These are phyloP conservation scores for Aspidiotus rigidus DNA, from an alignment of 2,888 invertebrate genomes.

Conservation along the genomic window DNA sequence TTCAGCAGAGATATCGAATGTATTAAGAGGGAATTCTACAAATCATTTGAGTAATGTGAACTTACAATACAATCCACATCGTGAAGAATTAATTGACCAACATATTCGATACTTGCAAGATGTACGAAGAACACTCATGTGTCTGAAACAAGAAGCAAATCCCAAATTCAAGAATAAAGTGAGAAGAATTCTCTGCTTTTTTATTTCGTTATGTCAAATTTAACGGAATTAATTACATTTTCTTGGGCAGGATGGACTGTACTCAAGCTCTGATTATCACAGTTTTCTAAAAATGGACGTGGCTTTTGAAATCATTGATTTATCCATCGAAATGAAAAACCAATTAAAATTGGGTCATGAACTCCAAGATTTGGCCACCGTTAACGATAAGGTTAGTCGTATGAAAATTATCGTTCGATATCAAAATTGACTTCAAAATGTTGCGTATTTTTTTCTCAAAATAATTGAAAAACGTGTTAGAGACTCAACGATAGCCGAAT, in stretches of 20 bases:
- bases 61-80: neutral
- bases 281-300: constrained; percentile 25
- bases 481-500: too few relatives aligned
- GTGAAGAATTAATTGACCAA: constrained; percentile 7
- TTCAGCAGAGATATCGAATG: neutral
- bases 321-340: constrained; percentile 30
- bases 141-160: constrained; percentile 14
- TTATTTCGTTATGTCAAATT: neutral
- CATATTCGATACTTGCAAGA: constrained; percentile 24
- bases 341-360: constrained; percentile 23
- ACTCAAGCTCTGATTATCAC: constrained; percentile 16
- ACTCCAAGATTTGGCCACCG: constrained; percentile 7
- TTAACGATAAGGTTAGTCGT: constrained; percentile 22
- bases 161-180: constrained; percentile 12
- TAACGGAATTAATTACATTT: neutral
- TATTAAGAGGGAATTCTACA: neutral
- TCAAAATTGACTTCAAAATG: neutral
- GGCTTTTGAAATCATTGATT: constrained; percentile 28
- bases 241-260: constrained; percentile 5
- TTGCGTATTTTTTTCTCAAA: neutral
- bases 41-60: constrained; percentile 4
- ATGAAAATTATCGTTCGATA: neutral
- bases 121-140: constrained; percentile 12
- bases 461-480: too few relatives aligned
- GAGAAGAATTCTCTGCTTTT: neutral